These are phyloP conservation scores for Pheosia tremula DNA, from an alignment of 2,888 invertebrate genomes.

Conservation along the genomic window DNA sequence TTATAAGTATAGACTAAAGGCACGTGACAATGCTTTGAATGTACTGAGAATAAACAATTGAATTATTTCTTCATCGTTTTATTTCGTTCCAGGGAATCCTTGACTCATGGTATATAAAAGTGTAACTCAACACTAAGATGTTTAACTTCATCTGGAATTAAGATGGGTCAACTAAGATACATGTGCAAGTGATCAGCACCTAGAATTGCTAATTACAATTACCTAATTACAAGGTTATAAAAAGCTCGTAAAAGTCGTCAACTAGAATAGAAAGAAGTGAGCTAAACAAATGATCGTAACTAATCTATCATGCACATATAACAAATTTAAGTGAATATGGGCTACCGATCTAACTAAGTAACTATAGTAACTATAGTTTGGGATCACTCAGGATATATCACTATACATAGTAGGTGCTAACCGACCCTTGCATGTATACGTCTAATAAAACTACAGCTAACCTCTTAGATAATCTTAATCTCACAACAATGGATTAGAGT, in stretches of 20 bases:
- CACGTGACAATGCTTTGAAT: conserved; percentile 76
- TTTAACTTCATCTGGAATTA: no score
- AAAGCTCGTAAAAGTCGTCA: no score
- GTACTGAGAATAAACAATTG: conserved; percentile 79
- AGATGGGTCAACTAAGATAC: no score
- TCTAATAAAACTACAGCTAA: conserved; percentile 41
- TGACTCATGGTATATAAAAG: not conserved
- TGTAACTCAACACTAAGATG: no score
- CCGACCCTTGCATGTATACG: conserved; percentile 16
- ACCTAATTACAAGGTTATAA: no score
- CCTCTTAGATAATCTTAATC: conserved; percentile 49
- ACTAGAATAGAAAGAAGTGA: no score
- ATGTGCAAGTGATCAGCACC: no score
- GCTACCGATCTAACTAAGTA: not conserved
- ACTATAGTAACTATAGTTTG: not conserved
- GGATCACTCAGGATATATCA: not conserved
- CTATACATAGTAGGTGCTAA: conserved; percentile 15
- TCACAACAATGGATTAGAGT: conserved; percentile 33
- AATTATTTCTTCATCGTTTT: conserved; percentile 49
- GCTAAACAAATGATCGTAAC: no score
- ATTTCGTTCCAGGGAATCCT: conserved; percentile 24
- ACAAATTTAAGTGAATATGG: no score
- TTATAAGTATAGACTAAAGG: conserved; percentile 70
- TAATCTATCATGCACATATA: no score
- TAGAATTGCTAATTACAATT: no score